Evolutionary conservation across 1,140 invertebrate genomes (phyloP), one percentile per base, ranked within the genome.

Genomic region (Colletes latitarsis): DNA sequence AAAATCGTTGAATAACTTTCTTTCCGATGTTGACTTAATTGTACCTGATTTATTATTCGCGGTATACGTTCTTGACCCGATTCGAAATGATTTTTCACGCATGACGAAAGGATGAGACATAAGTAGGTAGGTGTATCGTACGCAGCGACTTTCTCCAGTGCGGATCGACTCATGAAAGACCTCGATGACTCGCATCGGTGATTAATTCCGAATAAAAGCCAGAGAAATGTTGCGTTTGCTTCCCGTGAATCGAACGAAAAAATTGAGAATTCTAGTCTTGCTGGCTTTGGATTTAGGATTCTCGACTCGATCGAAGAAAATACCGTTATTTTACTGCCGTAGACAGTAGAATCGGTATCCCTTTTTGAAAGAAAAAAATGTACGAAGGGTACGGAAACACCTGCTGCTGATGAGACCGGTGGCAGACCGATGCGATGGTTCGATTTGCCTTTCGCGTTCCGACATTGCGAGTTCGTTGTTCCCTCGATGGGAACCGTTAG

Each of bases 401-500:
- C 12, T 4, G 43, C n/a, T 49, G 6, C 64, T 66, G 21, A 21
- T 9, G 4, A 19, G 17, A n/a, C 3, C 49, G 8, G n/a, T 30
- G 9, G 57, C 9, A 0, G 49, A 6, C 5, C 43, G 49, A n/a
- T 43, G 55, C 15, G 17, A 67, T 6, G 53, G 52, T 53, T 43
- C 71, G 71, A 75, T 53, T 75, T 49, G 72, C 41, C 62, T 73
- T 17, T 67, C 52, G 62, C 52, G 49, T 74, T 67, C 62, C 53
- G 19, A 39, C n/a, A 73, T 49, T 49, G 49, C 60, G 70, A 17
- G 49, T 21, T 55, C 21, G 10, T 77, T 68, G 52, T 57, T 52
- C 43, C 12, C 3, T 17, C 62, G 14, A 58, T 43, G 43, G 60
- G 17, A 67, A 80, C 71, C 62, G 63, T 74, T 74, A 80, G 49